phyloP scores from a whole-genome alignment of 2,888 invertebrate genomes.

The Emmelina monodactyla region DNA sequence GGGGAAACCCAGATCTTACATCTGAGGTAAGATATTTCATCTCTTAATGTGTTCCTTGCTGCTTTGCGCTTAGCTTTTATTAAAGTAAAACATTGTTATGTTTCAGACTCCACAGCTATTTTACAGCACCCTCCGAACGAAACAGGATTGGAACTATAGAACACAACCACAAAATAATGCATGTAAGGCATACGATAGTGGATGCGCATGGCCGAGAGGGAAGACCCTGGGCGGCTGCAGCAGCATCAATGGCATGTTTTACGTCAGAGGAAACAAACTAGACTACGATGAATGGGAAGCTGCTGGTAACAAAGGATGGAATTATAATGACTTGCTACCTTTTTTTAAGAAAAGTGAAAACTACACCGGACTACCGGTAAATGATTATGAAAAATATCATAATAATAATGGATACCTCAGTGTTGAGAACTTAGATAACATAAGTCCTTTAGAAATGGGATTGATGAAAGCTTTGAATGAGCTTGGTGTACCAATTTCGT shows the following conservation, averaged over 20 bases:
- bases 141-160: constrained; percentile 65
- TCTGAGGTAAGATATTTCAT: constrained; percentile 45
- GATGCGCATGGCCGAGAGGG: constrained; percentile 68
- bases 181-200: constrained; percentile 39
- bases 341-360: constrained; percentile 64
- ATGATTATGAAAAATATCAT: constrained; percentile 29
- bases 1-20: constrained; percentile 67
- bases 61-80: too few species aligned
- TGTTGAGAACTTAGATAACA: constrained; percentile 29
- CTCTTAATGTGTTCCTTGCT: too few species aligned
- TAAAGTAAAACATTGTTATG: too few species aligned
- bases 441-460: constrained; percentile 24
- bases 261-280: constrained; percentile 57
- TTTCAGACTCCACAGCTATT: constrained; percentile 29
- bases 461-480: constrained; percentile 43
- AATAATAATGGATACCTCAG: constrained; percentile 39
- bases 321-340: constrained; percentile 56
- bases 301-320: constrained; percentile 63
- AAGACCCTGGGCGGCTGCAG: constrained; percentile 69
- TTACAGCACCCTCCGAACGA: constrained; percentile 26
- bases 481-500: constrained; percentile 37
- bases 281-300: constrained; percentile 66
- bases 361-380: constrained; percentile 17
- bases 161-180: constrained; percentile 46
- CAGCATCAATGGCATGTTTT: constrained; percentile 66